A percentile compares a stretch with the other conserved stretches of the same genome.
These are phyloP conservation scores for Struthio camelus DNA, from an alignment of 2,113 vertebrate species.

Conservation along the genomic window DNA sequence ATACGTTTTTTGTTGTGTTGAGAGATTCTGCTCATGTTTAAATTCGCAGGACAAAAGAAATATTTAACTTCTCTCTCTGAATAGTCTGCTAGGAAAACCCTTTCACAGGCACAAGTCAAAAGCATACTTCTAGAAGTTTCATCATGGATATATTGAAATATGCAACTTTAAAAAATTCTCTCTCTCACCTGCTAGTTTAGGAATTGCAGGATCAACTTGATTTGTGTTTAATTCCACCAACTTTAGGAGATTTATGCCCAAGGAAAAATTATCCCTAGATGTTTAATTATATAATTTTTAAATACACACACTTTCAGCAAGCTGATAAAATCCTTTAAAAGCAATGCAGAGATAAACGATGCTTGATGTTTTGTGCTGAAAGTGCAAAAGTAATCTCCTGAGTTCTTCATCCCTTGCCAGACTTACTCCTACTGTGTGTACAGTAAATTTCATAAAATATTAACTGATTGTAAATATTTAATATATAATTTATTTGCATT, in stretches of 20 bases:
- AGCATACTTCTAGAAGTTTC: background rate
- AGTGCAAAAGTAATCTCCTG: background rate
- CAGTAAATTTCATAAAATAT: slow-evolving; percentile 67
- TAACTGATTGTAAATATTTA: slow-evolving; percentile 67
- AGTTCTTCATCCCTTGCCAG: background rate
- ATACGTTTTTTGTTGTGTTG: background rate
- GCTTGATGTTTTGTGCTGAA: background rate
- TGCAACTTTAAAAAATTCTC: background rate
- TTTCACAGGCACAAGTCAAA: background rate
- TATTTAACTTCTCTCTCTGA: background rate
- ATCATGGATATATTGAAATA: slow-evolving; percentile 1
- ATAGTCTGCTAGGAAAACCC: background rate
- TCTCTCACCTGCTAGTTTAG: background rate
- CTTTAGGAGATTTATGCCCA: background rate
- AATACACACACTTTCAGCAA: background rate
- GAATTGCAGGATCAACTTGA: background rate
- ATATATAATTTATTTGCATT: slow-evolving; percentile 70
- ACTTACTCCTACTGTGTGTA: slow-evolving; percentile 11
- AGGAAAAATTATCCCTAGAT: background rate
- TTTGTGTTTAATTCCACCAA: background rate
- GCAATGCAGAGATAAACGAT: background rate
- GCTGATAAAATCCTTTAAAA: background rate
- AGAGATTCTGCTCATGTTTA: background rate
- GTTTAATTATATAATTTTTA: background rate
- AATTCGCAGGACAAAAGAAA: background rate